A percentile compares a stretch with the other conserved stretches of the same genome.
Evolutionary conservation across 2,113 vertebrate species (phyloP).

Genomic region (Hystrix cristata): DNA sequence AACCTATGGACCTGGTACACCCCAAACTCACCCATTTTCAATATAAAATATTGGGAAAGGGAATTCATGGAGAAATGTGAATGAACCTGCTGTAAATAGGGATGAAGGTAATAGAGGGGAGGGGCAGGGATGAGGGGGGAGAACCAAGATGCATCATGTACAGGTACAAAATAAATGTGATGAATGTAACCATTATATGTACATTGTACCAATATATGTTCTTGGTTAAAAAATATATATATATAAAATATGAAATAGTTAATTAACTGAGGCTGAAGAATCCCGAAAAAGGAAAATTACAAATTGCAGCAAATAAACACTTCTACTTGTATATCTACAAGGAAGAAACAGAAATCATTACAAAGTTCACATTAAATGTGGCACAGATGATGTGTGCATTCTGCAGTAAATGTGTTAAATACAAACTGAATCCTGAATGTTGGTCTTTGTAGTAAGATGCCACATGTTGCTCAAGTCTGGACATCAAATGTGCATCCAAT

Average conservation of each 20-base stretch:
- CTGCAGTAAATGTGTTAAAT: constrained; percentile 80
- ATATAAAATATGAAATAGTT: too few relatives aligned
- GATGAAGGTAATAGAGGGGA: too few relatives aligned
- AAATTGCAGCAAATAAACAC: constrained; percentile 50
- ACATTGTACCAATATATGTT: too few relatives aligned
- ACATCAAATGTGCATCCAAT: constrained; percentile 89
- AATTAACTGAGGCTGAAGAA: constrained; percentile 74
- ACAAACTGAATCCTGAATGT: constrained; percentile 80
- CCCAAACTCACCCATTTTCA: constrained; percentile 79
- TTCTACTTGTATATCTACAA: constrained; percentile 51
- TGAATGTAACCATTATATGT: too few relatives aligned
- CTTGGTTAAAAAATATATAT: too few relatives aligned
- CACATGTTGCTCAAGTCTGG: constrained; percentile 84
- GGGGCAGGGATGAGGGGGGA: too few relatives aligned
- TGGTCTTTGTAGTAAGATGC: constrained; percentile 84
- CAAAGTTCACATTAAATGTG: constrained; percentile 76
- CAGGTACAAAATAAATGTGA: too few relatives aligned
- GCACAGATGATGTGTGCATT: constrained; percentile 69
- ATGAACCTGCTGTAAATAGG: too few relatives aligned
- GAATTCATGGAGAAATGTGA: too few relatives aligned
- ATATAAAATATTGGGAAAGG: constrained; percentile 72
- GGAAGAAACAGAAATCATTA: constrained; percentile 82
- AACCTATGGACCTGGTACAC: constrained; percentile 75
- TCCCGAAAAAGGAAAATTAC: constrained; percentile 55
- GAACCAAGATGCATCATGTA: too few relatives aligned